A percentile compares a stretch with the other conserved stretches of the same genome.
Evolutionary conservation across 2,888 invertebrate species (phyloP).

Genomic region (Shargacucullia verbasci): DNA sequence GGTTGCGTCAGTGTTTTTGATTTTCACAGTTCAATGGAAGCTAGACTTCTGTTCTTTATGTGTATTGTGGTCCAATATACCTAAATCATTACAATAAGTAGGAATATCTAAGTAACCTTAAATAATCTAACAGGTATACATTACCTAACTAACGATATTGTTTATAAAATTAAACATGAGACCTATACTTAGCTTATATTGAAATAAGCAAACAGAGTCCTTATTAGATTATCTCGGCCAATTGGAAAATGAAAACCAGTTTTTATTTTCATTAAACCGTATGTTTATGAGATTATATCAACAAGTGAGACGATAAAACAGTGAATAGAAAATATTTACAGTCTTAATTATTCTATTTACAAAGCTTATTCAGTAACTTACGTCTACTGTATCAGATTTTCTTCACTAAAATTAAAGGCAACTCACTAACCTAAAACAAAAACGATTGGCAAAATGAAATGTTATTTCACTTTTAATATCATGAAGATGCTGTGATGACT

Average conservation of each 20-base stretch:
- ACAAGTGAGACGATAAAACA: slow-evolving; percentile 47
- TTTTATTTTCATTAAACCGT: slow-evolving; percentile 8
- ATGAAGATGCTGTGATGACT: slow-evolving; percentile 10
- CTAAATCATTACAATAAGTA: slow-evolving; percentile 47
- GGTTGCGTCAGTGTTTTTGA: slow-evolving; percentile 16
- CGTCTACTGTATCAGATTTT: slow-evolving; percentile 52
- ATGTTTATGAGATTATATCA: slow-evolving; percentile 32
- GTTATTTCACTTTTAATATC: slow-evolving; percentile 19
- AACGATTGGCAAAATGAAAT: slow-evolving; percentile 32
- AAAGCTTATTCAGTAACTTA: slow-evolving; percentile 53
- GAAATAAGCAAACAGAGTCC: slow-evolving; percentile 50
- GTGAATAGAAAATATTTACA: slow-evolving; percentile 66
- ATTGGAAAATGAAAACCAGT: slow-evolving; percentile 13
- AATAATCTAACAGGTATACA: slow-evolving; percentile 53
- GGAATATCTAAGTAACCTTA: slow-evolving; percentile 53
- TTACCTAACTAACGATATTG: slow-evolving; percentile 49
- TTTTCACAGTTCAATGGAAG: slow-evolving; percentile 5
- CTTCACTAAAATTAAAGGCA: slow-evolving; percentile 50
- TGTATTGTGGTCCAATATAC: slow-evolving; percentile 30
- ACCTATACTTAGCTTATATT: slow-evolving; percentile 46
- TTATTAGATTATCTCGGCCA: slow-evolving; percentile 19
- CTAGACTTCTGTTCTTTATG: slow-evolving; percentile 30
- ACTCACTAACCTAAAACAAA: slow-evolving; percentile 30
- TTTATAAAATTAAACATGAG: slow-evolving; percentile 65
- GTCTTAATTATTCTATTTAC: slow-evolving; percentile 68